Base-by-base conservation (phyloP, 2,113 vertebrate species). In the Fregata magnificens region DNA sequence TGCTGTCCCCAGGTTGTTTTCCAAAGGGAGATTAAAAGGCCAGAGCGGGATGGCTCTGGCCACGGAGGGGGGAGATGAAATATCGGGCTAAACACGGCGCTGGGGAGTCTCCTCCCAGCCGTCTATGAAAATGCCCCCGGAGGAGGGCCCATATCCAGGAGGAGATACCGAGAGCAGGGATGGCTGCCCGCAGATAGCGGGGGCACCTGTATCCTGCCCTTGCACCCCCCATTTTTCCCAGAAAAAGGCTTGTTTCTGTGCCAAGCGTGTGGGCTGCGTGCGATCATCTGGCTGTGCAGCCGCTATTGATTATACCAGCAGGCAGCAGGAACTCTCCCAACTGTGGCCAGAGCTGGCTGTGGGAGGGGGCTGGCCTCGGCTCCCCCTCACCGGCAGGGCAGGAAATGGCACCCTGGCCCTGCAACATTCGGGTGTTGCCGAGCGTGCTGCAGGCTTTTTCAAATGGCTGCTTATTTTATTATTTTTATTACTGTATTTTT, bases 81-180 rank as follows among this genome's bases (percentile, higher is more conserved):
- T 49, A 47, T 2, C 7, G 15, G n/a, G 36, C 79, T 74, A 29
- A 36, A 32, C 17, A 19, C 8, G 6, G 34, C 0, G 0, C 0
- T n/a, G 69, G 40, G 42, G 49, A 50, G 29, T 70, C 24, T 72
- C 16, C 49, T 84, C 44, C 47, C 10, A 16, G 34, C 76, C 20
- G 9, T 45, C 63, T 56, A 0, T 47, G 67, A 42, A 45, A 67
- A 77, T 91, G 36, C 34, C 76, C 82, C 40, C 11, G 4, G 63
- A 47, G 80, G 72, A 88, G 82, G 56, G 70, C 47, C n/a, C 0
- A 2, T 20, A 20, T 47, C 50, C 66, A n/a, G 76, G 44, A 52
- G 61, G 25, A 85, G 83, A 69, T 72, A 10, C 4, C 0, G 10
- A 26, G 32, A 28, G 59, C 5, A 2, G 63, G 67, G 38, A 11